These are phyloP conservation scores for Panzeria rudis DNA, from an alignment of 2,888 invertebrate genomes.

Conservation along the genomic window DNA sequence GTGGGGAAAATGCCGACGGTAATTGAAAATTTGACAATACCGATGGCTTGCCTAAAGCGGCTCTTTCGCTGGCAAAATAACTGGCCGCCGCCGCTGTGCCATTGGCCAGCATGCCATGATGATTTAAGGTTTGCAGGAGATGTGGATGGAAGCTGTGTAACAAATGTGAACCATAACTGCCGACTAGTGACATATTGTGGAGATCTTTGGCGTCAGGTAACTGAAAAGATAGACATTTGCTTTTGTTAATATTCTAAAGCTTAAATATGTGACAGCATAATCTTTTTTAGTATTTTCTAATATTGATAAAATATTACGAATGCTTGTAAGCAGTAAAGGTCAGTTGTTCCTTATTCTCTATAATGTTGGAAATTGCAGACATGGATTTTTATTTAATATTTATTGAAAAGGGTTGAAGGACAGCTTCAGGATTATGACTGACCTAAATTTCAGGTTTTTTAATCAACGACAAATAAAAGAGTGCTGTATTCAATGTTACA, in stretches of 20 bases:
- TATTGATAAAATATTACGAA: background rate
- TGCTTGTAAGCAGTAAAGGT: constrained; percentile 14
- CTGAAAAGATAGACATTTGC: constrained; percentile 73
- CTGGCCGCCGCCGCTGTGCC: constrained; percentile 80
- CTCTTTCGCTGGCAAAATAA: constrained; percentile 83
- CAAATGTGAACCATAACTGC: constrained; percentile 88
- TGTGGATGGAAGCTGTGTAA: constrained; percentile 89
- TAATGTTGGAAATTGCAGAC: background rate
- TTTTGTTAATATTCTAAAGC: background rate
- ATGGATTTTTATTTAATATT: constrained; percentile 14
- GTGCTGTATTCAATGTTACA: background rate
- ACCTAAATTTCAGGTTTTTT: constrained; percentile 6
- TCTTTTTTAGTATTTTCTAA: background rate
- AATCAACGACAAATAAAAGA: background rate
- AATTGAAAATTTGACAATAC: constrained; percentile 88
- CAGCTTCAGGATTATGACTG: constrained; percentile 21
- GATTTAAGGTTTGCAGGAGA: constrained; percentile 88
- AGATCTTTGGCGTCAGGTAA: constrained; percentile 87
- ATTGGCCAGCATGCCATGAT: constrained; percentile 85
- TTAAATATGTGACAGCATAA: constrained; percentile 41
- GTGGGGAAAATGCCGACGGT: constrained; percentile 89
- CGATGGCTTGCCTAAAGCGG: constrained; percentile 85
- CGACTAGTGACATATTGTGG: constrained; percentile 87
- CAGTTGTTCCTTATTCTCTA: constrained; percentile 23
- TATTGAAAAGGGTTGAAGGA: constrained; percentile 50